Evolutionary conservation across 53 echinoderm and acorn worm species (phyloP), one percentile per base, ranked within the genome.

Genomic region (Hippasteria phrygiana): DNA sequence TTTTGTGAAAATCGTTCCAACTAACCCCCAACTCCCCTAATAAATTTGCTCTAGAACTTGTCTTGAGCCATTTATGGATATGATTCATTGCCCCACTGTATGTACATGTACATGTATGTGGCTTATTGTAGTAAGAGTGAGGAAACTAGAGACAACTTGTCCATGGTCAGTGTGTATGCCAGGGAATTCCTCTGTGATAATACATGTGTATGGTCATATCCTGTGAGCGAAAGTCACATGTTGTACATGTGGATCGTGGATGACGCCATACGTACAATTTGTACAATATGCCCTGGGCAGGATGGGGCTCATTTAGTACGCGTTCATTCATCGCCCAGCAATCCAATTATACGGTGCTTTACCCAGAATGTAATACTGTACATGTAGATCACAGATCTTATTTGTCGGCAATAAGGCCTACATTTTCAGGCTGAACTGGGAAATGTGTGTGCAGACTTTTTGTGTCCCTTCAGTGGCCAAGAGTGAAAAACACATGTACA

Each of bases 171-270:
- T 29, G 43, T 16, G 76, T 31, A 32, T 50, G 47, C 51, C 76
- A 76, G 76, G 76, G 51, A 76, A 34, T 50, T 18, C 36, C 18
- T 35, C 37, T 33, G 70, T 37, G 34, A 53, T 20, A 33, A 20
- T 54, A 28, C 17, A 59, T 59, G 3, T 17, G 20, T 20, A 3
- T 59, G 63, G 41, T 81, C 66, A 81, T 63, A 45, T 81, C 81
- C 81, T 62, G 81, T 81, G 81, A 81, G 45, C 81, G 43, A 81
- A 27, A 81, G 43, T 46, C 65, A 65, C 54, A 18, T 47, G 51
- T 18, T n/a, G n/a, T n/a, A n/a, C n/a, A n/a, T n/a, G n/a, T n/a
- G n/a, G n/a, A n/a, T n/a, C n/a, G n/a, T n/a, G n/a, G 18, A 76
- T 76, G 76, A 76, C 35, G 37, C 24, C 48, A 47, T 24, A 48